Base-by-base conservation (phyloP, 2,888 invertebrate genomes). In the Thymelicus sylvestris region DNA sequence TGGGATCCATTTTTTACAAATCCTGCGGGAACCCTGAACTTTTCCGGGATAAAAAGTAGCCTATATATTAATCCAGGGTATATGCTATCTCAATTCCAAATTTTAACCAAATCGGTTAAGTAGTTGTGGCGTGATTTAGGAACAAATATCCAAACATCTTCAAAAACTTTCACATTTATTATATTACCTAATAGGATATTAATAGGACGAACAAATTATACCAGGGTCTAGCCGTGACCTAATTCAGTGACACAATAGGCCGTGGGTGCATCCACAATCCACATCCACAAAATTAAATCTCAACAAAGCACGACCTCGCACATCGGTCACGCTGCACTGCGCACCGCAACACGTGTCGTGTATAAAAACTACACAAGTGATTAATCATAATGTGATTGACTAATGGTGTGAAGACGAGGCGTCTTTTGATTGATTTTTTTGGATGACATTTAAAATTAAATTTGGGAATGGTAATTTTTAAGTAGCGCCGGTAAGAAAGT, bases 241-340 rank as follows among this genome's bases (percentile, higher is more conserved):
- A 52, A 67, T 61, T 67, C 50, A 24, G 61, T 7, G 55, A 24
- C 52, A 67, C 59, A 67, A 61, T 61, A 61, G 67, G 0, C 61
- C 50, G 66, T 67, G 60, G 66, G 60, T 61, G 67, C 67, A 67
- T 61, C 65, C 61, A 67, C 60, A 60, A 31, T 31, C 31, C 31
- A 31, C 31, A 31, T 31, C 31, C 31, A 31, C 31, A 31, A 31
- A 31, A 19, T 19, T 31, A 5, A 55, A 55, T 55, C 55, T 55
- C 55, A 24, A 55, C 55, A 55, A 57, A 57, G 44, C 57, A 48
- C 48, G 67, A 61, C 67, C 67, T 67, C 60, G 67, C 61, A 41
- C 67, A 67, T 67, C 67, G 38, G 67, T 61, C 50, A 67, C 67
- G 67, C 67, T 67, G 67, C 67, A 67, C 50, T 61, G 61, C 39